Base-by-base conservation (phyloP, 1,140 invertebrate genomes). In the Neotoxoptera formosana region DNA sequence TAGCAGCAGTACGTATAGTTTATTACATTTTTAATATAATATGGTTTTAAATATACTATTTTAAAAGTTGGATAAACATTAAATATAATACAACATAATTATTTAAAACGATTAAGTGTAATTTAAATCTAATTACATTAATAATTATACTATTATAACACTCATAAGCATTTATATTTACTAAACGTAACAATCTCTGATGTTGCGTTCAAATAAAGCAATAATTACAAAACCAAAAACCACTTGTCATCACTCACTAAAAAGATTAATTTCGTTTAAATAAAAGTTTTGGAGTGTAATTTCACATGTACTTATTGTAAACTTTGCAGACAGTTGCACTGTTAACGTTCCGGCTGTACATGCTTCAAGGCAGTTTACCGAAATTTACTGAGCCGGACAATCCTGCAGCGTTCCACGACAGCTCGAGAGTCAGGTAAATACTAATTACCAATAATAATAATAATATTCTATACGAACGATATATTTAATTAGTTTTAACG, bases 311-410 rank as follows among this genome's bases (percentile, higher is more conserved):
- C 47, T 89, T 89, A 93, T 14, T 51, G 9, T 86, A 86, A 93
- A 93, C 81, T 93, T 95, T 95, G 53, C 95, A 97, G 96, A 95
- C 95, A 93, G 96, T 95, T 94, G 95, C 96, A 95, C 96, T 96
- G 94, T 95, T 97, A 81, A 96, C 96, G 36, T 96, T 97, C 81
- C 96, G 97, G 90, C 95, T 98, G 86, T 96, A 97, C 67, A 95
- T 98, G 94, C 96, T 98, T 91, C 97, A 97, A 94, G 97, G 97
- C 91, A 96, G 97, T 34, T 95, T 98, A 93, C 98, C 98, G 30
- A 97, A 97, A 94, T 98, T 98, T 95, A 97, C 97, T 51, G 97
- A 97, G 87, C 97, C 98, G 95, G 98, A 98, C 95, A 98, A 98
- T 95, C 98, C 98, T 21, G 96, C 98, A 60, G 97, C 98, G 60